Evolutionary conservation across 2,797 vertebrate species (phyloP).

Genomic region (Borostomias antarcticus): DNA sequence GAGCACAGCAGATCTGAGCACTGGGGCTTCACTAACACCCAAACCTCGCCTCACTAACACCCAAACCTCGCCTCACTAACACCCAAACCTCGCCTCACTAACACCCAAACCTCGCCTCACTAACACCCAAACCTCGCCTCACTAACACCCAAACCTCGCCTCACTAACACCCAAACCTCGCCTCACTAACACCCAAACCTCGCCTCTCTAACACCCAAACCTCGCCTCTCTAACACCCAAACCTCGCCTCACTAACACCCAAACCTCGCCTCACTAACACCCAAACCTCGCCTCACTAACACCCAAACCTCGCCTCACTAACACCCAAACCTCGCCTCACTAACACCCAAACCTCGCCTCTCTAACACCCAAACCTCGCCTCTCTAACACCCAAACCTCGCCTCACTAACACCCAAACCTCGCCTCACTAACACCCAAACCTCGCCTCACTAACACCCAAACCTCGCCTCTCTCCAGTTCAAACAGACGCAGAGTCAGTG

Average conservation of each 20-base stretch:
- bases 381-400: neutral
- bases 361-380: too few relatives aligned
- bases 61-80: too few relatives aligned
- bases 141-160: neutral
- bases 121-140: too few relatives aligned
- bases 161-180: too few relatives aligned
- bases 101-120: too few relatives aligned
- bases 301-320: neutral
- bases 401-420: neutral
- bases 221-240: too few relatives aligned
- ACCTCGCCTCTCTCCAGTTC: neutral
- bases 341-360: neutral
- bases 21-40: neutral
- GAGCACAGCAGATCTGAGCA: neutral
- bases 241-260: too few relatives aligned
- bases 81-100: too few relatives aligned
- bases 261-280: neutral
- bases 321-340: neutral
- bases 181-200: neutral
- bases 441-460: too few relatives aligned
- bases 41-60: neutral
- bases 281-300: neutral
- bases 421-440: neutral
- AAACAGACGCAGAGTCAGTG: neutral
- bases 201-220: neutral